These are phyloP conservation scores for Tachycineta bicolor DNA, from an alignment of 2,113 vertebrate species.

Conservation along the genomic window DNA sequence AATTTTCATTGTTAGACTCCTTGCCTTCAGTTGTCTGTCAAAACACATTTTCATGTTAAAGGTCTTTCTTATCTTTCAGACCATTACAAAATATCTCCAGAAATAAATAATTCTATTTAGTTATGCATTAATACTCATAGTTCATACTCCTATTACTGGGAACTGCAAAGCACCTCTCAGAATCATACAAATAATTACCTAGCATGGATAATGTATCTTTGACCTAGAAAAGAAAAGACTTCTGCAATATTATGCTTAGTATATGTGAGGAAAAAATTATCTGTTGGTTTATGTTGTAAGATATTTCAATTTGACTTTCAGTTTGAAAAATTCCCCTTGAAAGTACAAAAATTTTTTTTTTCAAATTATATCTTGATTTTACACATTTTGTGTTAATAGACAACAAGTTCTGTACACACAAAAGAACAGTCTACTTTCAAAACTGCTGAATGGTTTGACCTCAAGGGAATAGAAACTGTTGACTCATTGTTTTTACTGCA, in stretches of 20 bases:
- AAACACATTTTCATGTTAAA: slow-evolving; percentile 14
- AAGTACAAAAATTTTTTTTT: neutral
- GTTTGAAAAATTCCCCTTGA: neutral
- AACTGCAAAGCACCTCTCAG: neutral
- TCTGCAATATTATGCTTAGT: neutral
- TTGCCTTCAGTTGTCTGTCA: neutral
- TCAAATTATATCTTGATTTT: slow-evolving; percentile 5
- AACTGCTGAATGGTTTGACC: slow-evolving; percentile 70
- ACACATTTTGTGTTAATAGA: slow-evolving; percentile 6
- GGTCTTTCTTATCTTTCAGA: slow-evolving; percentile 28
- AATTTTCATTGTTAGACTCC: neutral
- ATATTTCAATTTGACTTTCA: neutral
- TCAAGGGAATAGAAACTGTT: slow-evolving; percentile 72
- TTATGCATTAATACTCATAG: neutral
- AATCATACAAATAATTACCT: neutral
- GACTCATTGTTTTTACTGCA: slow-evolving; percentile 74
- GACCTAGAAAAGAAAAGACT: neutral
- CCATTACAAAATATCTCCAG: slow-evolving; percentile 8
- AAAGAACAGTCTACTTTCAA: slow-evolving; percentile 56
- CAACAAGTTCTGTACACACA: slow-evolving; percentile 23
- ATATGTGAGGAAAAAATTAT: neutral
- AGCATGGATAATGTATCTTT: neutral
- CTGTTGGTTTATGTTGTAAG: neutral
- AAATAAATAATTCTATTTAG: neutral
- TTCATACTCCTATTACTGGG: neutral